phyloP scores from a whole-genome alignment of 2,113 vertebrate genomes.

The Chamaea fasciata region DNA sequence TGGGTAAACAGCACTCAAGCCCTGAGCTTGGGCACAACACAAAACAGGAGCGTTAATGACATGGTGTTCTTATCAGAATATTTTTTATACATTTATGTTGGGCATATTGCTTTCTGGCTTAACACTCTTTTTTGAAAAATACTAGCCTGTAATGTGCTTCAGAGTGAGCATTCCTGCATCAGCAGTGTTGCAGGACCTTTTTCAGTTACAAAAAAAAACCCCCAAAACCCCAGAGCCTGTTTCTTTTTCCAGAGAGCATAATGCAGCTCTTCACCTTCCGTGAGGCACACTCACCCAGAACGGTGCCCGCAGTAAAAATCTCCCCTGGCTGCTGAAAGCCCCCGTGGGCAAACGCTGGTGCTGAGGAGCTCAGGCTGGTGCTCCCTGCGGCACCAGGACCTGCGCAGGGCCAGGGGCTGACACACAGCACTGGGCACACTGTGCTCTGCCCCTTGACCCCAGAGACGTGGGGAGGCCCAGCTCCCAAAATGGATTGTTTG shows the following conservation, averaged over 20 bases:
- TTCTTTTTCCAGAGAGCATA: background rate
- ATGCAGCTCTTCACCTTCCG: background rate
- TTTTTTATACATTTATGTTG: background rate
- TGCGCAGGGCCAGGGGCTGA: background rate
- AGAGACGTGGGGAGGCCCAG: background rate
- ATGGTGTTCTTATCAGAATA: background rate
- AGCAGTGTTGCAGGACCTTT: background rate
- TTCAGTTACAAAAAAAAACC: background rate
- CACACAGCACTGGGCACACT: background rate
- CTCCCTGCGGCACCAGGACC: accelerated
- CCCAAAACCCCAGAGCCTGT: background rate
- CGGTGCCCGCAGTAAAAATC: background rate
- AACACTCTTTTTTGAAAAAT: background rate
- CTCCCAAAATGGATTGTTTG: background rate
- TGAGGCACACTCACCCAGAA: background rate
- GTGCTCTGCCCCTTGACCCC: background rate
- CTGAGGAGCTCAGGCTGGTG: too few relatives aligned
- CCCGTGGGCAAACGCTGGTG: accelerated
- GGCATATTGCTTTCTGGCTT: background rate
- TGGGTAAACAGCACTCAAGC: conserved; percentile 67
- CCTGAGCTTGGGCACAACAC: conserved; percentile 58
- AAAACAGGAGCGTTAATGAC: background rate
- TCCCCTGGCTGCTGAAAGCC: background rate
- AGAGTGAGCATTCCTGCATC: background rate
- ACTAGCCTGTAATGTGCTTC: background rate